Base-by-base conservation (phyloP, 2,888 invertebrate species). In the Acleris laterana region DNA sequence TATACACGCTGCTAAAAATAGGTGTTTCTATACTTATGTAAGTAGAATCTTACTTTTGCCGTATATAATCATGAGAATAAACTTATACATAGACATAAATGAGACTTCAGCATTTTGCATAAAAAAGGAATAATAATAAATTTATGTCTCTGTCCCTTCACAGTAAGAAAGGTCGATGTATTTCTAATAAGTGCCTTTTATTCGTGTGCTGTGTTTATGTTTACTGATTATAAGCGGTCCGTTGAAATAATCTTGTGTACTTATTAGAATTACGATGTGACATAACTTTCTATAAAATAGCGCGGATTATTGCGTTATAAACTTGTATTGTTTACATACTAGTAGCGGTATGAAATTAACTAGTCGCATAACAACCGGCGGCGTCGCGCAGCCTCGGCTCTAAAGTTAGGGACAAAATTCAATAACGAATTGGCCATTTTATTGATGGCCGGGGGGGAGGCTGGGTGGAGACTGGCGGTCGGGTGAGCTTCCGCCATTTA, bases 351-450 rank as follows among this genome's bases (percentile, higher is more conserved):
- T 85, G 79, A 86, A 83, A 82, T 85, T 87, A 87, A 85, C 82
- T 87, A 80, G 82, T 85, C 83, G 77, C 81, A 82, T 85, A 87
- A 84, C 86, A 86, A 88, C 91, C 91, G 91, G 90, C 66, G 66
- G 71, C 92, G 84, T 85, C 89, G 89, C 90, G 90, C 89, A 90
- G 87, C 91, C 84, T 88, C 87, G 77, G 78, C 81, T 77, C 81
- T 81, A 85, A 88, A 88, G 86, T 90, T 90, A 81, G 81, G 82
- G 83, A 90, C 87, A 90, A 92, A 93, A 92, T 91, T 90, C 93
- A 90, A 91, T 92, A 93, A 87, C 88, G 92, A 92, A 90, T 92
- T 93, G 91, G 93, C 93, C 93, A 93, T 93, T 93, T 93, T 93
- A 93, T 93, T 91, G 93, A 93, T 91, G 91, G 88, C 88, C 81